A percentile compares a stretch with the other conserved stretches of the same genome.
Evolutionary conservation across 2,888 invertebrate species (phyloP).

Genomic region (Torymus texanus): DNA sequence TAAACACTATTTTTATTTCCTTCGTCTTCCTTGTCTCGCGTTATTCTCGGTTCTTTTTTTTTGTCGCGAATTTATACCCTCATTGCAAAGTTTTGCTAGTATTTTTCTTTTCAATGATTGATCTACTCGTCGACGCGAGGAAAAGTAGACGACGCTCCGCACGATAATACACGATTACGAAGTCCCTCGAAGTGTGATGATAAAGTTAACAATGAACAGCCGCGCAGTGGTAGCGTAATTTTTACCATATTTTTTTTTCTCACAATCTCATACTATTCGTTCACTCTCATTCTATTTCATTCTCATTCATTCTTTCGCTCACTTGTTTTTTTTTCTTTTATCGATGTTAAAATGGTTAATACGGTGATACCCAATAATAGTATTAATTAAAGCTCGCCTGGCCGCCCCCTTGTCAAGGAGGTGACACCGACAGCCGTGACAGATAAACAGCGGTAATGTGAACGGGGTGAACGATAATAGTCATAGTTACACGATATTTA

Average conservation of each 20-base stretch:
- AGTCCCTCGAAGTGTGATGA: slow-evolving; percentile 45
- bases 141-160: slow-evolving; percentile 4
- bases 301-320: slow-evolving; percentile 1
- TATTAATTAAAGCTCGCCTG: slow-evolving; percentile 46
- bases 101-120: not conserved
- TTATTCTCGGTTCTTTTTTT: not conserved
- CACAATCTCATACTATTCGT: too few relatives aligned
- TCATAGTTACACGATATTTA: slow-evolving; percentile 59
- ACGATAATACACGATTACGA: slow-evolving; percentile 38
- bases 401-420: not conserved
- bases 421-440: slow-evolving; percentile 38
- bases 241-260: slow-evolving; percentile 8
- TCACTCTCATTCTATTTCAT: too few relatives aligned
- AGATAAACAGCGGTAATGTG: slow-evolving; percentile 55
- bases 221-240: slow-evolving; percentile 39
- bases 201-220: slow-evolving; percentile 55
- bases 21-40: not conserved
- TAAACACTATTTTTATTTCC: slow-evolving; percentile 43
- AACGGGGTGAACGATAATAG: slow-evolving; percentile 55
- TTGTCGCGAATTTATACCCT: not conserved
- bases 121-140: slow-evolving; percentile 12
- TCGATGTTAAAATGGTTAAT: slow-evolving; percentile 55
- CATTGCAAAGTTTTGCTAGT: not conserved
- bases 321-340: slow-evolving; percentile 8
- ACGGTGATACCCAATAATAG: slow-evolving; percentile 52